Conservation (phyloP, 2,888 invertebrate species). For the Cheilosia impressa region DNA sequence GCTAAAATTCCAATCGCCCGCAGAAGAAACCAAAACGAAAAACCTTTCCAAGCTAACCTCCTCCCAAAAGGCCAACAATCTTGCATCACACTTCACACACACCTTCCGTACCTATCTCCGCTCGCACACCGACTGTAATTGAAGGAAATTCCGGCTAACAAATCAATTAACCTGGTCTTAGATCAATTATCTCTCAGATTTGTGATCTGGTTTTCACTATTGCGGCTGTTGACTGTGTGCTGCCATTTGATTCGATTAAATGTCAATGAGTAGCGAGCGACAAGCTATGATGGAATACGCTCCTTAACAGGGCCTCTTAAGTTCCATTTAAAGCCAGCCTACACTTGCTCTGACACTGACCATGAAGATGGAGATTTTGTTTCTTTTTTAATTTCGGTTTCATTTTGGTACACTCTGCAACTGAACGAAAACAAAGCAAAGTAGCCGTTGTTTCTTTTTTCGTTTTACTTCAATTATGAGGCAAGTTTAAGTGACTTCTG, state of each 20-base stretch:
- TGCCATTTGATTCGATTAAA: conserved; percentile 45
- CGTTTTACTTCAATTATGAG: conserved; percentile 61
- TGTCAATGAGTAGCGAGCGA: conserved; percentile 46
- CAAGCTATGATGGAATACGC: conserved; percentile 43
- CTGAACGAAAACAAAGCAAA: conserved; percentile 17
- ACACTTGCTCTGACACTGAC: conserved; percentile 54
- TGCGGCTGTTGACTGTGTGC: conserved; percentile 9
- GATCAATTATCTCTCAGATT: conserved; percentile 46
- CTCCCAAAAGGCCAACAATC: conserved; percentile 56
- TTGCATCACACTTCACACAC: conserved; percentile 34
- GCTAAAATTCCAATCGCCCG: conserved; percentile 37
- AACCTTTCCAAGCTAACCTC: conserved; percentile 19
- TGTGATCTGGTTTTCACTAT: conserved; percentile 26
- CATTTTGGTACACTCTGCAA: conserved; percentile 10
- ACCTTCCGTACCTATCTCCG: not conserved
- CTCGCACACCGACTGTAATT: not conserved
- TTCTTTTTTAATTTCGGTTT: conserved; percentile 5
- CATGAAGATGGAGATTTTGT: conserved; percentile 43
- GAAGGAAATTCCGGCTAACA: conserved; percentile 57
- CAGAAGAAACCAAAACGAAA: not conserved
- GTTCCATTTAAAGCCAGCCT: conserved; percentile 22
- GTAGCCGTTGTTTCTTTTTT: not conserved
- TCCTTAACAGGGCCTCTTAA: conserved; percentile 14
- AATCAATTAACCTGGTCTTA: conserved; percentile 66
- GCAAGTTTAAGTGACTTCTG: conserved; percentile 13